These are phyloP conservation scores for Pristionchus entomophagus DNA, from an alignment of 2,888 invertebrate genomes.

Conservation along the genomic window DNA sequence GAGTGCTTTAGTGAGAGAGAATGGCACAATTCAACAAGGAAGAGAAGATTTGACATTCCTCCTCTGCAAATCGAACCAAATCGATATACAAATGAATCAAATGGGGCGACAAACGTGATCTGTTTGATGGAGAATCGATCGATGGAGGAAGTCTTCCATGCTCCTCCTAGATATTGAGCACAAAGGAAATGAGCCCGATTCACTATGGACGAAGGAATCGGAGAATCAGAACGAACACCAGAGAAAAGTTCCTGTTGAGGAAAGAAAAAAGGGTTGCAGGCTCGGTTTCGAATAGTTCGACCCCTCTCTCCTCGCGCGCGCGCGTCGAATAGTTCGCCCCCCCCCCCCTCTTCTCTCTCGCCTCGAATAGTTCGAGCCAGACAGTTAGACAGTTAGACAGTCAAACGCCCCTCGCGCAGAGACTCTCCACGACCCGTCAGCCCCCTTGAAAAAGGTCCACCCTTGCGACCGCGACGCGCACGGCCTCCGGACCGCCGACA, in stretches of 20 bases:
- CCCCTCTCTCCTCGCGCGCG: no score
- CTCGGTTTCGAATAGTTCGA: no score
- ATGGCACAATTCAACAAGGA: slow-evolving; percentile 85
- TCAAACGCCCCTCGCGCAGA: no score
- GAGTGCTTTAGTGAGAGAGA: slow-evolving; percentile 47
- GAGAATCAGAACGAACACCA: slow-evolving; percentile 59
- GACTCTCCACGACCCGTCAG: no score
- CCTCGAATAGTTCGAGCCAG: no score
- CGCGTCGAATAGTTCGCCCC: no score
- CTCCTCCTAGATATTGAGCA: slow-evolving; percentile 67
- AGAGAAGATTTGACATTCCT: slow-evolving; percentile 93
- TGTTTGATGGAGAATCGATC: slow-evolving; percentile 60
- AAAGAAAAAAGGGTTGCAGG: no score
- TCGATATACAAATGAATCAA: not conserved
- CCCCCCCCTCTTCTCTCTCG: no score
- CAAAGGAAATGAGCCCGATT: slow-evolving; percentile 63
- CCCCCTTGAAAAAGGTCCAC: no score
- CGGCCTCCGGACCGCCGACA: no score
- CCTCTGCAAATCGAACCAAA: slow-evolving; percentile 83
- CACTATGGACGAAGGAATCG: slow-evolving; percentile 60
- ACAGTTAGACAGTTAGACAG: no score
- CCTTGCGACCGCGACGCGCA: no score
- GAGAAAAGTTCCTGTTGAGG: slow-evolving; percentile 58
- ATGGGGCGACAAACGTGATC: slow-evolving; percentile 61
- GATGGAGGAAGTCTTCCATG: slow-evolving; percentile 62